phyloP scores from a whole-genome alignment of 1,140 invertebrate genomes.

The Cheumatopsyche charites region DNA sequence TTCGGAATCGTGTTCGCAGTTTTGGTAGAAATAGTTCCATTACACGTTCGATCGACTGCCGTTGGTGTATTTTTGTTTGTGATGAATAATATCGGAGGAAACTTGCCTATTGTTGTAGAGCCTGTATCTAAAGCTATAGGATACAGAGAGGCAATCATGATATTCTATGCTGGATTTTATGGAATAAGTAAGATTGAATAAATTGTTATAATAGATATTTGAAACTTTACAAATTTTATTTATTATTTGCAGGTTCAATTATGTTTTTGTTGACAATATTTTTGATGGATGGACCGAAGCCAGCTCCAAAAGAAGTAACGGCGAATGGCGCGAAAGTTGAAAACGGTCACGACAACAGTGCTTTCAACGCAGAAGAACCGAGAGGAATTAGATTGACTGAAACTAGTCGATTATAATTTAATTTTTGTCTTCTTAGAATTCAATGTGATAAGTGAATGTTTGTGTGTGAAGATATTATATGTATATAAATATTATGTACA shows the following conservation, averaged over 20 bases:
- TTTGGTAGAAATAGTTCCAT: conserved; percentile 84
- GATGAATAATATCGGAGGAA: conserved; percentile 94
- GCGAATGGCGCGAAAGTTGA: conserved; percentile 45
- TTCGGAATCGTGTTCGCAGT: conserved; percentile 90
- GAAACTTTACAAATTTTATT: conserved; percentile 11
- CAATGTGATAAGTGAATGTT: conserved; percentile 10
- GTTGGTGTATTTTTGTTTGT: conserved; percentile 87
- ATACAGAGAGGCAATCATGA: conserved; percentile 82
- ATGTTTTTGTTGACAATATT: conserved; percentile 75
- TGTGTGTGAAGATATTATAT: background rate
- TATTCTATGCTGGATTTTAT: conserved; percentile 86
- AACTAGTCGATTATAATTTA: conserved; percentile 41
- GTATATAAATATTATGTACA: background rate
- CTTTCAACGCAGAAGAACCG: conserved; percentile 56
- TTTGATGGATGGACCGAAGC: conserved; percentile 68
- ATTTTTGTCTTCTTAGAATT: background rate
- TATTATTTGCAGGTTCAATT: conserved; percentile 65
- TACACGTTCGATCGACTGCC: conserved; percentile 79
- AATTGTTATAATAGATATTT: conserved; percentile 4
- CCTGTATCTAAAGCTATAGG: conserved; percentile 79
- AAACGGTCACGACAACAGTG: conserved; percentile 56
- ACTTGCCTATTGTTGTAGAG: conserved; percentile 85
- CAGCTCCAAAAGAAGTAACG: conserved; percentile 31
- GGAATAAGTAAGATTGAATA: conserved; percentile 74
- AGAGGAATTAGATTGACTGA: conserved; percentile 38